A percentile compares a stretch with the other conserved stretches of the same genome.
Evolutionary conservation across 2,797 vertebrate species (phyloP).

Genomic region (Mus spretus): DNA sequence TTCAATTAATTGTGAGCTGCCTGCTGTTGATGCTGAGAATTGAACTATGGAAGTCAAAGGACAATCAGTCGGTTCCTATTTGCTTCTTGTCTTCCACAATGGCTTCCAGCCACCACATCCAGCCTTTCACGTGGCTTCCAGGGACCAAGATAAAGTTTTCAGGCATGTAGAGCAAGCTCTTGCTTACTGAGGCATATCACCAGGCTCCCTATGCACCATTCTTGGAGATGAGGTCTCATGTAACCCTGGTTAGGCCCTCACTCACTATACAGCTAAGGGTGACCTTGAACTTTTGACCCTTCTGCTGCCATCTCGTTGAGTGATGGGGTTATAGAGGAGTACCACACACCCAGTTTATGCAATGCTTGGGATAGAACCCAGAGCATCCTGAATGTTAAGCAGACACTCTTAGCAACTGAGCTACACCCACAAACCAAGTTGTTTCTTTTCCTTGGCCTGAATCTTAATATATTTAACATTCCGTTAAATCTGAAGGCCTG

Average conservation of each 20-base stretch:
- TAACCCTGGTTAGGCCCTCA: not conserved
- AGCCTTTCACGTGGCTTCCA: not conserved
- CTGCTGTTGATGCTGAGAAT: not conserved
- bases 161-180: not conserved
- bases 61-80: not conserved
- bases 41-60: not conserved
- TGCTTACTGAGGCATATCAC: not conserved
- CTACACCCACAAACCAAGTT: not conserved
- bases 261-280: not conserved
- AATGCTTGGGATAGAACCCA: not conserved
- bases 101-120: not conserved
- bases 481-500: not conserved
- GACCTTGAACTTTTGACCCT: not conserved
- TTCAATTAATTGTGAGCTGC: not conserved
- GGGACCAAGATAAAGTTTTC: not conserved
- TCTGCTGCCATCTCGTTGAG: not conserved
- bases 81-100: not conserved
- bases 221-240: not conserved
- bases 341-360: too few relatives aligned
- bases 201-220: not conserved
- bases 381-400: not conserved
- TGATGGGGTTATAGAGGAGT: not conserved
- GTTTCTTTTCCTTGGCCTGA: not conserved
- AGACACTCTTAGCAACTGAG: not conserved
- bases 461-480: constrained; percentile 45